These are phyloP conservation scores for Oncorhynchus mykiss DNA, from an alignment of 2,113 vertebrate genomes.

Conservation along the genomic window DNA sequence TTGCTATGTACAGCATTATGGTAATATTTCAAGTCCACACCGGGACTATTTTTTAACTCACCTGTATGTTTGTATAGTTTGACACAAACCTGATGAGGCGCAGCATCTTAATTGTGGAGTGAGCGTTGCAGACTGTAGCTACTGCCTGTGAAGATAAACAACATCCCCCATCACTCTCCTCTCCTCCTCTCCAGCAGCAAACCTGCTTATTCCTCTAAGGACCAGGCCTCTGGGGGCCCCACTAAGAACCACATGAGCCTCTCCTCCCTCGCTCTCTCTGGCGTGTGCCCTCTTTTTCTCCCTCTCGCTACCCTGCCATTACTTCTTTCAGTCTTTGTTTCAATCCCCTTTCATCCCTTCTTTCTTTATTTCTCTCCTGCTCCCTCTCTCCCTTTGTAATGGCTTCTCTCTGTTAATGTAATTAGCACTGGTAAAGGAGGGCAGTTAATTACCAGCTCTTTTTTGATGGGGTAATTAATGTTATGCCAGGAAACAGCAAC, in stretches of 20 bases:
- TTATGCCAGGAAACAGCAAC: constrained; percentile 96
- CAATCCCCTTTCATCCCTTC: constrained; percentile 1
- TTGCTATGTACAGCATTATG: constrained; percentile 13
- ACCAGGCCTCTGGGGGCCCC: constrained; percentile 67
- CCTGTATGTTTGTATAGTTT: constrained; percentile 30
- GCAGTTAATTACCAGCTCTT: constrained; percentile 91
- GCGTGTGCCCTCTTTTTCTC: constrained; percentile 38
- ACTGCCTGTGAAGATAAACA: constrained; percentile 71
- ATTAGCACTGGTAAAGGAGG: constrained; percentile 93
- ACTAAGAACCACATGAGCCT: constrained; percentile 66
- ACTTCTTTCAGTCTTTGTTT: constrained; percentile 5
- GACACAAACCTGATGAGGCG: constrained; percentile 66
- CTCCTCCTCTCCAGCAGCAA: constrained; percentile 66
- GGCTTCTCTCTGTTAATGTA: constrained; percentile 91
- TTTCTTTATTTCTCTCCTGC: constrained; percentile 33
- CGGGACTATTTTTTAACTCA: constrained; percentile 52
- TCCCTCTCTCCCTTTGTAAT: constrained; percentile 73
- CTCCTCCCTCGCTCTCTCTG: constrained; percentile 8
- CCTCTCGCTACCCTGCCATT: constrained; percentile 23
- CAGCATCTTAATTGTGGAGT: constrained; percentile 72
- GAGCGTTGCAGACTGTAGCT: constrained; percentile 64
- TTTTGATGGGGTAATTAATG: constrained; percentile 97
- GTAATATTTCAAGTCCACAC: constrained; percentile 7
- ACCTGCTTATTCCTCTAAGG: constrained; percentile 64
- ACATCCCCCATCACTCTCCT: constrained; percentile 32